Evolutionary conservation across 2,888 invertebrate genomes (phyloP).

Genomic region (Onthophagus sagittarius): DNA sequence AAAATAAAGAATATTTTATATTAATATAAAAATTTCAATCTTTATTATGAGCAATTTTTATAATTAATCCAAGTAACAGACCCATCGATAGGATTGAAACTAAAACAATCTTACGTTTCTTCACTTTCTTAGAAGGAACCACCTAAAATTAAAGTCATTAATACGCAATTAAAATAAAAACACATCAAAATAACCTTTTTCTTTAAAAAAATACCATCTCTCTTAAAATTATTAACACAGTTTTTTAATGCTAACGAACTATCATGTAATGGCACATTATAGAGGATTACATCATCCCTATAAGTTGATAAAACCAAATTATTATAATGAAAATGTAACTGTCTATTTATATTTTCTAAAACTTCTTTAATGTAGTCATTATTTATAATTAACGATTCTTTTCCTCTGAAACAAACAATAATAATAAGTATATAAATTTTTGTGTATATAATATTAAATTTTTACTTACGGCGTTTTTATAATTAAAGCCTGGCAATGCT

Average conservation of each 20-base stretch:
- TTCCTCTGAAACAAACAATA: not conserved
- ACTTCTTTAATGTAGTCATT: not conserved
- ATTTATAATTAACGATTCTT: not conserved
- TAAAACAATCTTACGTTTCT: no score
- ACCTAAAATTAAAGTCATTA: not conserved
- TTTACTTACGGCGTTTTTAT: not conserved
- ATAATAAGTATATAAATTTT: not conserved
- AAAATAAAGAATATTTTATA: no score
- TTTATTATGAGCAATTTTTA: no score
- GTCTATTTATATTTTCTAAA: not conserved
- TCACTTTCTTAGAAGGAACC: not conserved
- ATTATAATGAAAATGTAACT: not conserved
- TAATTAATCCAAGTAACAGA: no score
- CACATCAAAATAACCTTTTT: not conserved
- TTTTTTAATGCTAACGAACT: not conserved
- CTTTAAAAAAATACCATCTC: not conserved
- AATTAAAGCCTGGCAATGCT: constrained; percentile 29
- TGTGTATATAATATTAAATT: not conserved
- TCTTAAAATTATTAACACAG: not conserved
- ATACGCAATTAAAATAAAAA: no score
- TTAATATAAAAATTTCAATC: no score
- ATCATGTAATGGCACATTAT: not conserved
- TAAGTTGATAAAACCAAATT: not conserved
- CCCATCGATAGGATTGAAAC: no score
- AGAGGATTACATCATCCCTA: not conserved